These are phyloP conservation scores for Callyntrura guangdongensis DNA, from an alignment of 2,888 invertebrate species.

Conservation along the genomic window DNA sequence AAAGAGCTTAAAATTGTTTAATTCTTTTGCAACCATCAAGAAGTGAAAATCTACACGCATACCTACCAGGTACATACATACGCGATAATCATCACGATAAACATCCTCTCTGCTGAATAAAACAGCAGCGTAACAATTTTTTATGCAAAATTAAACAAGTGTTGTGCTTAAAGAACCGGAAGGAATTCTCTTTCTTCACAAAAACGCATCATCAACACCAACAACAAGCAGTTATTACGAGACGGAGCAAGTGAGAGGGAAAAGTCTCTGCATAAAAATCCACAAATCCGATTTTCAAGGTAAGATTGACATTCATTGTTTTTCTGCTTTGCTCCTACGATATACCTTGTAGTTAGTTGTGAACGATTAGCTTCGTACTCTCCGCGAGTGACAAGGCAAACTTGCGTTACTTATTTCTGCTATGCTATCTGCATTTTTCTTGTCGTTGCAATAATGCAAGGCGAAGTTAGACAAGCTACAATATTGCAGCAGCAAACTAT, in stretches of 20 bases:
- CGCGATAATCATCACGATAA: background rate
- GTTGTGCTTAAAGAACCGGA: slow-evolving; percentile 39
- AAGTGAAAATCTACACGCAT: slow-evolving; percentile 28
- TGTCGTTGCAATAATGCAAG: background rate
- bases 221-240: background rate
- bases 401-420: background rate
- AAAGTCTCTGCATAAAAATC: slow-evolving; percentile 33
- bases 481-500: background rate
- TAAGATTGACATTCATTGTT: slow-evolving; percentile 53
- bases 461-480: background rate
- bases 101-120: background rate
- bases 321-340: background rate
- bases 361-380: background rate
- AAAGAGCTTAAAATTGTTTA: slow-evolving; percentile 36
- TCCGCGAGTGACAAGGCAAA: background rate
- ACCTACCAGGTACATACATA: background rate
- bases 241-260: slow-evolving; percentile 28
- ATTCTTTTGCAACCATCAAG: slow-evolving; percentile 30
- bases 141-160: slow-evolving; percentile 20
- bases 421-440: slow-evolving; percentile 17
- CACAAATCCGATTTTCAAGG: slow-evolving; percentile 66
- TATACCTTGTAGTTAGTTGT: background rate
- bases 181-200: slow-evolving; percentile 10
- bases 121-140: background rate
- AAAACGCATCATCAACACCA: background rate